These are phyloP conservation scores for Melanargia galathea DNA, from an alignment of 2,888 invertebrate species.

Conservation along the genomic window DNA sequence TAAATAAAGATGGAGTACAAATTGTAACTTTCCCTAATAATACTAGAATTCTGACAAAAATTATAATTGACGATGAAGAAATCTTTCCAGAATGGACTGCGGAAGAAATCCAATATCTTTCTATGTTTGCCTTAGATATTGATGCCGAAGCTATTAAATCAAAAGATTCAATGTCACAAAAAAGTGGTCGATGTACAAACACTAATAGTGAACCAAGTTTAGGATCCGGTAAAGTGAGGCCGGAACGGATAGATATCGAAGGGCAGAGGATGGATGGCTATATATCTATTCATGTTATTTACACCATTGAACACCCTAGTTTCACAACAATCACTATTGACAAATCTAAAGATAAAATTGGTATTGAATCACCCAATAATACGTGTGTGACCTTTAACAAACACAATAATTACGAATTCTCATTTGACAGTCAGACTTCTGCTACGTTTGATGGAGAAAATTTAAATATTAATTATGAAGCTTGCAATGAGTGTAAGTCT, in stretches of 20 bases:
- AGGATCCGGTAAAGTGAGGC: constrained; percentile 48
- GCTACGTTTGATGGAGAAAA: constrained; percentile 63
- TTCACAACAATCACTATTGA: constrained; percentile 78
- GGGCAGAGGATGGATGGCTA: constrained; percentile 60
- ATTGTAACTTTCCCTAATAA: constrained; percentile 68
- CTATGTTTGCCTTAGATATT: constrained; percentile 49
- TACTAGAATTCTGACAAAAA: constrained; percentile 65
- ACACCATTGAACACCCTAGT: constrained; percentile 74
- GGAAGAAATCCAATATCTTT: constrained; percentile 60
- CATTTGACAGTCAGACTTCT: constrained; percentile 58
- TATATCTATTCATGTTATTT: constrained; percentile 60
- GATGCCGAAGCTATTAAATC: constrained; percentile 50
- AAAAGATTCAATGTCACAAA: constrained; percentile 53
- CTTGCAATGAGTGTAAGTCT: constrained; percentile 59
- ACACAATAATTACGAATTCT: constrained; percentile 58
- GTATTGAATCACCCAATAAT: constrained; percentile 65
- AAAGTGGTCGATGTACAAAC: constrained; percentile 46
- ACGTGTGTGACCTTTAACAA: constrained; percentile 54
- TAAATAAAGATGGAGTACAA: constrained; percentile 69
- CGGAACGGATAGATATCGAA: constrained; percentile 47
- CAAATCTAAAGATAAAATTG: constrained; percentile 57
- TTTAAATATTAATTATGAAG: constrained; percentile 59
- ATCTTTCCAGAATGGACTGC: constrained; percentile 71
- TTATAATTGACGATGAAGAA: constrained; percentile 62
- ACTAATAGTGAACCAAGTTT: constrained; percentile 46